Evolutionary conservation across 1,140 invertebrate genomes (phyloP).

Genomic region (Mercenaria mercenaria): DNA sequence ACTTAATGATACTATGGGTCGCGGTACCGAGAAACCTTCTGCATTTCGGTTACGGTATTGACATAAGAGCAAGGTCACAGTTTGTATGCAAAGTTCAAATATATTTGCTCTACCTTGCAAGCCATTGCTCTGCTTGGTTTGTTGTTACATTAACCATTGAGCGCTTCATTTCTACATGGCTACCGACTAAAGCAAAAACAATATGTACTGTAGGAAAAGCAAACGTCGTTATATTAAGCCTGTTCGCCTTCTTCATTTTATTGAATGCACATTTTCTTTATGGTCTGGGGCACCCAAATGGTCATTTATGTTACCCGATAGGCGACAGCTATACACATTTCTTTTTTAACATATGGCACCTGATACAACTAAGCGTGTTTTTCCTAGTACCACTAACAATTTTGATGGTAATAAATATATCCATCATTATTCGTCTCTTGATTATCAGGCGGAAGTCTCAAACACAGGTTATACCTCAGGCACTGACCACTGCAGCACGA

Average conservation of each 20-base stretch:
- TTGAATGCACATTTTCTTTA: conserved; percentile 41
- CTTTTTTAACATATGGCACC: too few relatives aligned
- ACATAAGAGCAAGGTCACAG: conserved; percentile 50
- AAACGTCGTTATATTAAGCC: background rate
- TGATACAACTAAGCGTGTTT: too few relatives aligned
- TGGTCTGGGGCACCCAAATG: background rate
- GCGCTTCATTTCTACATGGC: conserved; percentile 68
- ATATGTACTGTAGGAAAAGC: conserved; percentile 43
- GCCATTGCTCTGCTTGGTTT: conserved; percentile 72
- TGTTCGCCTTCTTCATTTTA: background rate
- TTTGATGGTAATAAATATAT: too few relatives aligned
- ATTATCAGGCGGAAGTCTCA: too few relatives aligned
- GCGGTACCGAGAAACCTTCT: conserved; percentile 72
- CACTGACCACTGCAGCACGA: too few relatives aligned
- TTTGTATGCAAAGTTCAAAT: conserved; percentile 66
- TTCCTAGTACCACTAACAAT: too few relatives aligned
- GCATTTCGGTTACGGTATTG: conserved; percentile 46
- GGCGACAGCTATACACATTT: too few relatives aligned
- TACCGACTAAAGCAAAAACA: conserved; percentile 62
- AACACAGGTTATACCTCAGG: too few relatives aligned
- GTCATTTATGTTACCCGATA: too few relatives aligned
- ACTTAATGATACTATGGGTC: conserved; percentile 64
- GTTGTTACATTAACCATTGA: conserved; percentile 74
- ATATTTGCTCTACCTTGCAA: conserved; percentile 63
- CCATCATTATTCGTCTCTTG: too few relatives aligned